Evolutionary conservation across 2,888 invertebrate species (phyloP), one percentile per base, ranked within the genome.

Genomic region (Oeneis ivallda): DNA sequence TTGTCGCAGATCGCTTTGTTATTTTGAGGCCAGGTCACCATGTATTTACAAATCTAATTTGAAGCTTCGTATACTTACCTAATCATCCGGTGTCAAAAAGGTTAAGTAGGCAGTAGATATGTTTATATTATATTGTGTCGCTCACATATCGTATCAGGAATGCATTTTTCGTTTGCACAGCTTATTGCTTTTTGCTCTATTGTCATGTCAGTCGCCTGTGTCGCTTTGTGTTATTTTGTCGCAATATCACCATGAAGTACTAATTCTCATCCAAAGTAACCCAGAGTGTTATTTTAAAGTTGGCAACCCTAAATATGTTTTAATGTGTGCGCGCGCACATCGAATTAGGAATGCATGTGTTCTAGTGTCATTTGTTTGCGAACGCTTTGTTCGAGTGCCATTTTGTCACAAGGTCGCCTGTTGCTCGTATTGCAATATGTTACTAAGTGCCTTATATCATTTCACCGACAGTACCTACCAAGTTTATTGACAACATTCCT

Each of bases 301-400:
- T 52, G 61, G 2, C 26, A 61, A 10, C 61, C 61, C 61, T 61
- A 41, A 47, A 26, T 17, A 26, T 70, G 72, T 67, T 73, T 67
- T 73, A 70, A 70, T 67, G 75, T 71, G 72, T 72, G 75, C 52
- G 71, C 69, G 77, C 73, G 78, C 77, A 77, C 77, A 77, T 79
- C 89, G 80, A 87, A 89, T 90, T 78, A 76, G 85, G 88, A 88
- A 90, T 90, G 87, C 80, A 81, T 62, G 62, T 59, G 49, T 49
- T 62, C 65, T 72, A 74, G 75, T 79, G 80, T 78, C 81, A 79
- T 79, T 77, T 79, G 76, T 78, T 74, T 72, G 76, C 77, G 78
- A 61, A 73, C 76, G 75, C 74, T 86, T 84, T 84, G 81, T 83
- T 79, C 80, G 77, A 82, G 77, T 79, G 82, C 80, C 79, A 75